These are phyloP conservation scores for Marisa cornuarietis DNA, from an alignment of 1,140 invertebrate genomes.

Conservation along the genomic window DNA sequence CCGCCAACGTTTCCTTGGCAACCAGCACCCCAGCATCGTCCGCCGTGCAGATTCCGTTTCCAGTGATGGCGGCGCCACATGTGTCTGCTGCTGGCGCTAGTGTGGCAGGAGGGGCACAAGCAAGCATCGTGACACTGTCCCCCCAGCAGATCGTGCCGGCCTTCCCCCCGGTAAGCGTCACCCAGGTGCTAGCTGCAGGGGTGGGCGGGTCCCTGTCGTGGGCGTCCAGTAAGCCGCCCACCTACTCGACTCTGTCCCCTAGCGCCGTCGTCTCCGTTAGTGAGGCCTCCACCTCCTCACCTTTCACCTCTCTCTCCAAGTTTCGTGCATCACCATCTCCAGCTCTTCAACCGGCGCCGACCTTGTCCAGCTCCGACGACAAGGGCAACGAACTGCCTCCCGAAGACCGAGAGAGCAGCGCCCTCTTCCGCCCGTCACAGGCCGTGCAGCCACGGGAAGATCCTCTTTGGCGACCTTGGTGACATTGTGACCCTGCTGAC, in stretches of 20 bases:
- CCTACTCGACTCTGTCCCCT: conserved; percentile 31
- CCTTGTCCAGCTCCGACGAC: not conserved
- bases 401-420: not conserved
- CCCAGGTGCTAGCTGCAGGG: conserved; percentile 63
- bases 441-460: conserved; percentile 4
- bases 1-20: conserved; percentile 7
- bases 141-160: not conserved
- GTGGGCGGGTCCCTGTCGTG: conserved; percentile 71
- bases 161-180: not conserved
- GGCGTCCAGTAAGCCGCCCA: conserved; percentile 16
- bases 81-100: not conserved
- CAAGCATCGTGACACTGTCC: not conserved
- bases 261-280: not conserved
- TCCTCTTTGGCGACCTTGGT: conserved; percentile 31
- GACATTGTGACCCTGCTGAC: not conserved
- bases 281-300: not conserved
- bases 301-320: not conserved
- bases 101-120: not conserved
- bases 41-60: not conserved
- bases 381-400: not conserved
- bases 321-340: not conserved
- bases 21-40: conserved; percentile 7
- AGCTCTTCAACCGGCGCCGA: not conserved
- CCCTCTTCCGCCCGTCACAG: not conserved
- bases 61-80: not conserved